These are phyloP conservation scores for Brenthis daphne DNA, from an alignment of 2,888 invertebrate genomes.

Conservation along the genomic window DNA sequence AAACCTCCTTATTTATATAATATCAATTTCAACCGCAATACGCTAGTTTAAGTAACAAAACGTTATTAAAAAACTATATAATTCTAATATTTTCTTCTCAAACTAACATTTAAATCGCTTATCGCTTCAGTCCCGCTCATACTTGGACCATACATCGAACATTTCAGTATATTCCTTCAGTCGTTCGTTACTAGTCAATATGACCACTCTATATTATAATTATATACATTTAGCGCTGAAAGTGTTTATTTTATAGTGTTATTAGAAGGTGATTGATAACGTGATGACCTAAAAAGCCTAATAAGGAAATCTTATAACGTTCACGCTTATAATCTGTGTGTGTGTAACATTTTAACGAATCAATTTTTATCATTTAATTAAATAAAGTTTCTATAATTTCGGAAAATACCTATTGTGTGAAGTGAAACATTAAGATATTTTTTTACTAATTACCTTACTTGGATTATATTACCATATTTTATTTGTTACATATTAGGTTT, in stretches of 20 bases:
- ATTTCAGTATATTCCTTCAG: conserved; percentile 27
- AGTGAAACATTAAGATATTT: no score
- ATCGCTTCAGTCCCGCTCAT: conserved; percentile 15
- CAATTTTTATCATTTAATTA: no score
- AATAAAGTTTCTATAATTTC: no score
- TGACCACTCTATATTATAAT: conserved; percentile 24
- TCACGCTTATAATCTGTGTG: not conserved
- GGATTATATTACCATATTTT: no score
- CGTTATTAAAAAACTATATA: not conserved
- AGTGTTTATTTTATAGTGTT: conserved; percentile 12
- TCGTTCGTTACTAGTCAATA: conserved; percentile 26
- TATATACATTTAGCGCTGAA: conserved; percentile 1
- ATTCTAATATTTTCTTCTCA: not conserved
- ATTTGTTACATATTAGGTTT: no score
- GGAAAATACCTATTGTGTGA: no score
- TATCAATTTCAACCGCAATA: no score
- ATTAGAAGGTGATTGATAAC: conserved; percentile 12
- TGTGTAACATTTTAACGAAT: not conserved
- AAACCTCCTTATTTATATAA: not conserved
- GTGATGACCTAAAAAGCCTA: not conserved
- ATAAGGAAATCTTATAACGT: conserved; percentile 6
- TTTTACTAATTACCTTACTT: no score
- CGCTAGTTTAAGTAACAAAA: not conserved
- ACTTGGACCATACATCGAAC: conserved; percentile 14
- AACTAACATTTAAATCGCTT: conserved; percentile 4